Percentiles rank a stretch among this genome's conserved stretches.
Conservation (phyloP, 1,140 invertebrate species). For the Drosophila arizonae region DNA sequence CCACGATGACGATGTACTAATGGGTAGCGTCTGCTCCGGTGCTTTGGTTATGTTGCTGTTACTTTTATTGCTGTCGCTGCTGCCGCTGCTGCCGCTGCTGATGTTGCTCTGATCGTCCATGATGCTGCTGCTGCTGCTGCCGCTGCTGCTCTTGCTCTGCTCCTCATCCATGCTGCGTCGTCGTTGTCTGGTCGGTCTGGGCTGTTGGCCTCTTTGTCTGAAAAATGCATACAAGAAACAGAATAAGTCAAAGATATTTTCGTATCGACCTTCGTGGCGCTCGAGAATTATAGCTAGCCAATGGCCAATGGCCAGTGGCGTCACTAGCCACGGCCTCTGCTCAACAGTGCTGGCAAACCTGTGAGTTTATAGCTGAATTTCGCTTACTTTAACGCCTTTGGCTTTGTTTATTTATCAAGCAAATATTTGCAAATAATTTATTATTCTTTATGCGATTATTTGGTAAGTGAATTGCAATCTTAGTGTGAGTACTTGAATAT, state of each 20-base stretch:
- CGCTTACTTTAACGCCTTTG: not conserved
- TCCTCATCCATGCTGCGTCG: too few relatives aligned
- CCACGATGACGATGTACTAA: slow-evolving; percentile 54
- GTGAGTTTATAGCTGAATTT: not conserved
- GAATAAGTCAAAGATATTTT: slow-evolving; percentile 20
- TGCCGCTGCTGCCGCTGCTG: slow-evolving; percentile 30
- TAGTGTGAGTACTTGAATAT: too few relatives aligned
- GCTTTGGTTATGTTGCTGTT: slow-evolving; percentile 15
- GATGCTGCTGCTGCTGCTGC: too few relatives aligned
- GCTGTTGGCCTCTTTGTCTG: slow-evolving; percentile 43
- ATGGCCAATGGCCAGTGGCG: slow-evolving; percentile 5
- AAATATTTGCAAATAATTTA: too few relatives aligned
- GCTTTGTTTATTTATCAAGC: not conserved
- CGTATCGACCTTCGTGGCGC: slow-evolving; percentile 25
- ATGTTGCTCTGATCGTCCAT: not conserved
- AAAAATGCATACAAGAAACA: slow-evolving; percentile 2
- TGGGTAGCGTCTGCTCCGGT: slow-evolving; percentile 25
- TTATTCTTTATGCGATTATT: too few relatives aligned
- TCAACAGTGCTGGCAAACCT: not conserved
- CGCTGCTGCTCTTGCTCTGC: too few relatives aligned
- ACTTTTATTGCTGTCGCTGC: slow-evolving; percentile 18
- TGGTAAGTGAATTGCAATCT: too few relatives aligned
- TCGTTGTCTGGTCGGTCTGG: slow-evolving; percentile 3
- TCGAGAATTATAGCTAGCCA: slow-evolving; percentile 2
- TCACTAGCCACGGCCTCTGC: not conserved